A percentile compares a stretch with the other conserved stretches of the same genome.
Conservation (phyloP, 2,113 vertebrate species). For the Gymnarchus niloticus region DNA sequence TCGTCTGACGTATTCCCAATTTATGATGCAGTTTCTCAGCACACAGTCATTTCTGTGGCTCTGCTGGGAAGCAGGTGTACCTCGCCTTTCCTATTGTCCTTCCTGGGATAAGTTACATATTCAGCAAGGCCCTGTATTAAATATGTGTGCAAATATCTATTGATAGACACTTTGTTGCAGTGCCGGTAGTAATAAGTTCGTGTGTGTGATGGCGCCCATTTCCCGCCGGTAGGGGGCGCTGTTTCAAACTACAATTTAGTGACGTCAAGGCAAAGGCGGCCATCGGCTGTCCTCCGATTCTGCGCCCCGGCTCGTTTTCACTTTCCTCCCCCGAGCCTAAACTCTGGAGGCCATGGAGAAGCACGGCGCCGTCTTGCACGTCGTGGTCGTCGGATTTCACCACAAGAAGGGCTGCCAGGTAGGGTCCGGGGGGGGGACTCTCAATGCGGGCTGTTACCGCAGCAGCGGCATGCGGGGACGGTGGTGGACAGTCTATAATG, state of each 20-base stretch:
- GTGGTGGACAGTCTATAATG: no score
- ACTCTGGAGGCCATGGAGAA: constrained; percentile 58
- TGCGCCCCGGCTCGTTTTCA: not conserved
- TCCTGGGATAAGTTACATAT: not conserved
- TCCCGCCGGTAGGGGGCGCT: not conserved
- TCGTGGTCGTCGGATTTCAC: constrained; percentile 93
- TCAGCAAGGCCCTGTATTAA: not conserved
- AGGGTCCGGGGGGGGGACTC: constrained; percentile 34
- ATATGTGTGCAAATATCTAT: not conserved
- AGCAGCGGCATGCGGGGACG: not conserved
- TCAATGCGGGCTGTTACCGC: not conserved
- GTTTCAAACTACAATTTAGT: not conserved
- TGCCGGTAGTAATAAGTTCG: not conserved
- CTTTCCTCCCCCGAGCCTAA: not conserved
- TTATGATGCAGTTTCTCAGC: not conserved
- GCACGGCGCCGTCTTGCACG: constrained; percentile 79
- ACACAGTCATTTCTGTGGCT: not conserved
- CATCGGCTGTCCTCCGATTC: not conserved
- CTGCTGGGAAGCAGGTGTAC: no score
- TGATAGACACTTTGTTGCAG: not conserved
- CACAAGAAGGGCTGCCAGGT: constrained; percentile 99
- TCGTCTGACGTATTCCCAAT: not conserved
- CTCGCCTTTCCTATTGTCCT: not conserved
- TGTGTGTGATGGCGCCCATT: no score
- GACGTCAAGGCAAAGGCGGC: not conserved